phyloP scores from a whole-genome alignment of 92 coral and sea anemone genomes.

The Heliopora coerulea region DNA sequence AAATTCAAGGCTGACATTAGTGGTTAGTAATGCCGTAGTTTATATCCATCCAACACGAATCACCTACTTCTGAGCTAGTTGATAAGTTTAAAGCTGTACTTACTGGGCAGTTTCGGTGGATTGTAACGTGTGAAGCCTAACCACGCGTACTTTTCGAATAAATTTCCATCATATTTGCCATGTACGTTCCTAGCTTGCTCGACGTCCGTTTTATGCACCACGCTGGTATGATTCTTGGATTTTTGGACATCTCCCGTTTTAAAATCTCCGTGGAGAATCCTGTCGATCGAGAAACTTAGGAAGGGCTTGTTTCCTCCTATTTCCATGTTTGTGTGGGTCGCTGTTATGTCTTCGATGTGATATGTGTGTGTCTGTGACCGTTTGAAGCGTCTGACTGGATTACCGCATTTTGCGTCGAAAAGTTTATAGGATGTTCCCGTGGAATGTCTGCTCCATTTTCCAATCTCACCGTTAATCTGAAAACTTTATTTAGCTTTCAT shows the following conservation, averaged over 20 bases:
- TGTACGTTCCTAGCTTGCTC: not conserved
- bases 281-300: conserved; percentile 81
- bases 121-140: conserved; percentile 81
- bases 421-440: conserved; percentile 28
- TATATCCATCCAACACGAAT: too few relatives aligned
- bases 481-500: conserved; percentile 47
- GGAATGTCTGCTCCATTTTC: conserved; percentile 3
- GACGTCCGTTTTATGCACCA: not conserved
- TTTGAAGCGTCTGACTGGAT: conserved; percentile 12
- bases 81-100: conserved; percentile 53
- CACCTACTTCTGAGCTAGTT: too few relatives aligned
- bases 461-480: conserved; percentile 40
- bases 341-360: not conserved
- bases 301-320: conserved; percentile 16
- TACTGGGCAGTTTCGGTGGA: conserved; percentile 97
- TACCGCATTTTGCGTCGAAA: conserved; percentile 7
- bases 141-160: conserved; percentile 60
- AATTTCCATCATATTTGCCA: not conserved
- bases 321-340: not conserved
- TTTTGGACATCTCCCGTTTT: conserved; percentile 3
- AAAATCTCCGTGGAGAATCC: conserved; percentile 58
- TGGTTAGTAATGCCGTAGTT: too few relatives aligned
- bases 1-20: too few relatives aligned
- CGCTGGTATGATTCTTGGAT: not conserved
- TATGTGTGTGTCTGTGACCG: not conserved